These are phyloP conservation scores for Cynaeus angustus DNA, from an alignment of 2,888 invertebrate genomes.

Conservation along the genomic window DNA sequence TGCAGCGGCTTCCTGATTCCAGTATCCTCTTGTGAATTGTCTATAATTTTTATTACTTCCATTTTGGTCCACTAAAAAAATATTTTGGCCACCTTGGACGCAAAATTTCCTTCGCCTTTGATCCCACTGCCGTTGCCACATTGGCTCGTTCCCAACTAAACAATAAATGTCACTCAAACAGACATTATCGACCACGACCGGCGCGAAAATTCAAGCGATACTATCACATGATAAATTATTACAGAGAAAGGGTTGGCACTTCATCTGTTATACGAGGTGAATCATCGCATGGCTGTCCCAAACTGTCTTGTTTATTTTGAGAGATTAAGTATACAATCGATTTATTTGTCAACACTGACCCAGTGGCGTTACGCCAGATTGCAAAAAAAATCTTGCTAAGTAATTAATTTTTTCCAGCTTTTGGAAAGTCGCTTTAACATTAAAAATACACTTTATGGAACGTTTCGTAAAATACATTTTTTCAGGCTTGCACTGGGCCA, in stretches of 20 bases:
- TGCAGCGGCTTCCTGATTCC: no score
- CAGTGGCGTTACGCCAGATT: constrained; percentile 40
- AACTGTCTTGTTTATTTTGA: constrained; percentile 39
- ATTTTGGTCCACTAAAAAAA: background rate
- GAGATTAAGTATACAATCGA: constrained; percentile 38
- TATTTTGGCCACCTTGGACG: constrained; percentile 7
- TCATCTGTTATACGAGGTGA: constrained; percentile 35
- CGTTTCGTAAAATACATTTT: constrained; percentile 22
- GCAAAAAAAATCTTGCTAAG: background rate
- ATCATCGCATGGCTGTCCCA: constrained; percentile 31
- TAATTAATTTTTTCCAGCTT: constrained; percentile 23
- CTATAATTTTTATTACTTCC: no score
- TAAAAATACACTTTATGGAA: constrained; percentile 24
- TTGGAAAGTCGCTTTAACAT: constrained; percentile 10
- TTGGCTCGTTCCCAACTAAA: background rate
- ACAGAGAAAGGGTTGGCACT: constrained; percentile 44
- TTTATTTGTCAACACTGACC: constrained; percentile 43
- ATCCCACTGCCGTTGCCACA: background rate
- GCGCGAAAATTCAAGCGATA: constrained; percentile 19
- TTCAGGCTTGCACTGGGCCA: constrained; percentile 15
- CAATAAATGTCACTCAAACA: constrained; percentile 10
- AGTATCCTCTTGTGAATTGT: no score
- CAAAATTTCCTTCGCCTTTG: background rate
- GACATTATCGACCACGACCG: constrained; percentile 8
- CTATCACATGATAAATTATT: constrained; percentile 30